A percentile compares a stretch with the other conserved stretches of the same genome.
phyloP scores from a whole-genome alignment of 2,113 vertebrate genomes.

The Psilopogon haemacephalus region DNA sequence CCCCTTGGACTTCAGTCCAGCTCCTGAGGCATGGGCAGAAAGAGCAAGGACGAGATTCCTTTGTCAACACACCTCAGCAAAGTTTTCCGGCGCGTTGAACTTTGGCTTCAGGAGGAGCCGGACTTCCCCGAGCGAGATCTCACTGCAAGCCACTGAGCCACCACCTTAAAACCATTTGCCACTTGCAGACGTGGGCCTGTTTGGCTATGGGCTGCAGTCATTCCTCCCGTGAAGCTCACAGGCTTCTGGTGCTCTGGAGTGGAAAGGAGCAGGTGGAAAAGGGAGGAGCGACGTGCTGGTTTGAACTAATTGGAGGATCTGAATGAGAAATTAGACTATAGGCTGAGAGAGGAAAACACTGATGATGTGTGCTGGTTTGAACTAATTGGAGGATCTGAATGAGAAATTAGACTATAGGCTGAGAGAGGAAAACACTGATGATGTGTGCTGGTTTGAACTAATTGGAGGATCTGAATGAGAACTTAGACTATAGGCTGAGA shows the following conservation, averaged over 20 bases:
- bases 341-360: too few relatives aligned
- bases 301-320: too few relatives aligned
- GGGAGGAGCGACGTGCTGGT: not conserved
- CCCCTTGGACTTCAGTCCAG: not conserved
- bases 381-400: too few relatives aligned
- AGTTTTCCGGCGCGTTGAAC: constrained; percentile 15
- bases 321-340: too few relatives aligned
- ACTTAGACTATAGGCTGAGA: too few relatives aligned
- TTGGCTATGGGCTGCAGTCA: not conserved
- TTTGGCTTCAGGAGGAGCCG: constrained; percentile 19
- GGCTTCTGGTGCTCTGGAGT: not conserved
- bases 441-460: too few relatives aligned
- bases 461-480: too few relatives aligned
- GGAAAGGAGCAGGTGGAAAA: not conserved
- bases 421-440: too few relatives aligned
- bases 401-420: too few relatives aligned
- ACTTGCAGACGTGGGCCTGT: not conserved
- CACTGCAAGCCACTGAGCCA: not conserved
- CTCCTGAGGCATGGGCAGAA: not conserved
- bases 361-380: too few relatives aligned
- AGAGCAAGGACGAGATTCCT: constrained; percentile 1
- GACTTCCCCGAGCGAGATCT: not conserved
- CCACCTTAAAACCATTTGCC: not conserved
- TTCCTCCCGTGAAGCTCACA: not conserved
- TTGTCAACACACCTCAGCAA: constrained; percentile 1